Evolutionary conservation across 2,888 invertebrate genomes (phyloP).

Genomic region (Teinopalpus imperialis): DNA sequence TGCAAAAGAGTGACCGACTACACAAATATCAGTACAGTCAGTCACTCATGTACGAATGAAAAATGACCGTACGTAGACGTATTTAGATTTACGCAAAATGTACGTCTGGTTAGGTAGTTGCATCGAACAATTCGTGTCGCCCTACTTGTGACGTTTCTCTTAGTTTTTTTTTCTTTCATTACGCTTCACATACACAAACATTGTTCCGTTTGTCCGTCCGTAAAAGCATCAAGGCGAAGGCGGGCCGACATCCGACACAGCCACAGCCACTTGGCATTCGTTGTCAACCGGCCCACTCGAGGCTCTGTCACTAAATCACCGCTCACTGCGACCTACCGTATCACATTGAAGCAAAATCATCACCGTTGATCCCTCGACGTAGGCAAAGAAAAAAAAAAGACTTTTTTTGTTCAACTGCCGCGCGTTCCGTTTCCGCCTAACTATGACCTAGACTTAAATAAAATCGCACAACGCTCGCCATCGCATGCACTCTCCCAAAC

Average conservation of each 20-base stretch:
- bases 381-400: constrained; percentile 61
- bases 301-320: constrained; percentile 37
- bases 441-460: constrained; percentile 77
- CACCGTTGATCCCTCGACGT: constrained; percentile 72
- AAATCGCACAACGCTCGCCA: constrained; percentile 40
- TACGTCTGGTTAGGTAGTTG: too few species aligned
- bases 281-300: constrained; percentile 61
- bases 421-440: constrained; percentile 75
- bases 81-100: too few species aligned
- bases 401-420: constrained; percentile 47
- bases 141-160: too few species aligned
- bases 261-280: too few species aligned
- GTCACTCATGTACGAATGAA: too few species aligned
- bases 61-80: too few species aligned
- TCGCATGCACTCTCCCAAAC: constrained; percentile 47
- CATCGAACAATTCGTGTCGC: too few species aligned
- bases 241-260: neutral
- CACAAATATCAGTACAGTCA: too few species aligned
- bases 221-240: constrained; percentile 4
- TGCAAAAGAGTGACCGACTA: too few species aligned
- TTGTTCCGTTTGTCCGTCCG: neutral
- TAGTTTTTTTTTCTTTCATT: too few species aligned
- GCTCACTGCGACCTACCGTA: constrained; percentile 52
- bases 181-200: too few species aligned
- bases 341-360: constrained; percentile 60